Conservation (phyloP, 1,140 invertebrate species). For the Heliothis virescens region DNA sequence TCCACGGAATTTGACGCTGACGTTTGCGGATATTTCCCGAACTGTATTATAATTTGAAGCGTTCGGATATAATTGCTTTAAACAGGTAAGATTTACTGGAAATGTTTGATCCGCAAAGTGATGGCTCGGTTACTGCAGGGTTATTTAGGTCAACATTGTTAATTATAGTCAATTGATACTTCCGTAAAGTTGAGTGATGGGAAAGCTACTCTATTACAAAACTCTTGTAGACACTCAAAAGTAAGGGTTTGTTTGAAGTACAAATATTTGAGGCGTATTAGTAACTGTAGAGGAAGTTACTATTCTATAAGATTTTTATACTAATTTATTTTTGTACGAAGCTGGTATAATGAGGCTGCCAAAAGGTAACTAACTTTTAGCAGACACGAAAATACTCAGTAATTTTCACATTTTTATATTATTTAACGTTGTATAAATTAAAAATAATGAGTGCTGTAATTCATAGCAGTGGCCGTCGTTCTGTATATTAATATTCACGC, state of each 20-base stretch:
- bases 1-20: not conserved
- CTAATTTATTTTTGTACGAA: no score
- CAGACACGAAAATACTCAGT: not conserved
- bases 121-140: not conserved
- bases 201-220: no score
- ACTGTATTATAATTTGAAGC: constrained; percentile 11
- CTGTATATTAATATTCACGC: constrained; percentile 36
- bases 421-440: constrained; percentile 30
- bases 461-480: constrained; percentile 9
- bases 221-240: no score
- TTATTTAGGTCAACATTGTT: not conserved
- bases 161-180: not conserved
- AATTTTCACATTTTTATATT: not conserved
- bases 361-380: constrained; percentile 7
- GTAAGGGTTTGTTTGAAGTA: no score
- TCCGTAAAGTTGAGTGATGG: no score
- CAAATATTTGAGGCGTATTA: no score
- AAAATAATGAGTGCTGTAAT: constrained; percentile 38
- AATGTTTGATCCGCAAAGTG: constrained; percentile 5
- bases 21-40: not conserved
- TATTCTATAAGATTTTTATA: no score
- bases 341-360: not conserved
- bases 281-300: no score
- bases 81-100: constrained; percentile 2
- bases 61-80: not conserved